Base-by-base conservation (phyloP, 2,113 vertebrate species). In the Sebastes fasciatus region DNA sequence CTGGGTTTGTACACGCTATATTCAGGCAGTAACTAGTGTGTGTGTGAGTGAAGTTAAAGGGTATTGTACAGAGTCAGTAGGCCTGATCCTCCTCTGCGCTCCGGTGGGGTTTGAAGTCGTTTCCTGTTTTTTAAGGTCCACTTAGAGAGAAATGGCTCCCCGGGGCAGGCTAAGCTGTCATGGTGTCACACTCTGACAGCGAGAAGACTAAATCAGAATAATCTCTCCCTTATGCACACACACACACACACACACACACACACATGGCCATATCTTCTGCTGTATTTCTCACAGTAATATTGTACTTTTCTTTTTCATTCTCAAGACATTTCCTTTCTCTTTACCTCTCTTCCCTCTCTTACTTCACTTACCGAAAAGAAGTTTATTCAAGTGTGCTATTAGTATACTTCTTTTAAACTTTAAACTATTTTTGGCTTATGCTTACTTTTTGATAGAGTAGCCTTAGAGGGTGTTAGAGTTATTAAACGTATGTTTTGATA, bases 81-180 rank as follows among this genome's bases (percentile, higher is more conserved):
- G 88, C 90, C 85, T 94, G 92, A 94, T 93, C 93, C 88, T 93
- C 90, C 82, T 85, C 79, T 71, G 34, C 26, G 83, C 88, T 89
- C 80, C 72, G 46, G 55, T 75, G 87, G 85, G 87, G 90, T 93
- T 90, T 90, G 58, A 91, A 84, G 87, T 86, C 69, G 84, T 94
- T 95, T 96, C 93, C 95, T 95, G 93, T 89, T 91, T 91, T 91
- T 92, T 89, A 84, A 89, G 84, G 84, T 91, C 90, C 92, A 89
- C 89, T 86, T 92, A 91, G 89, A 92, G 80, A 66, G 84, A 93
- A 92, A 93, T 63, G 80, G 79, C 84, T 90, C 91, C 91, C 93
- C 8, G 26, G 74, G 91, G 93, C 87, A 62, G 60, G 68, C 57
- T 60, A 8, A 84, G 84, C 90, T 93, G 90, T 93, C 89, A 90